Percentiles rank a stretch among this genome's conserved stretches.
Conservation (phyloP, 2,888 invertebrate species). For the Lasiommata megera region DNA sequence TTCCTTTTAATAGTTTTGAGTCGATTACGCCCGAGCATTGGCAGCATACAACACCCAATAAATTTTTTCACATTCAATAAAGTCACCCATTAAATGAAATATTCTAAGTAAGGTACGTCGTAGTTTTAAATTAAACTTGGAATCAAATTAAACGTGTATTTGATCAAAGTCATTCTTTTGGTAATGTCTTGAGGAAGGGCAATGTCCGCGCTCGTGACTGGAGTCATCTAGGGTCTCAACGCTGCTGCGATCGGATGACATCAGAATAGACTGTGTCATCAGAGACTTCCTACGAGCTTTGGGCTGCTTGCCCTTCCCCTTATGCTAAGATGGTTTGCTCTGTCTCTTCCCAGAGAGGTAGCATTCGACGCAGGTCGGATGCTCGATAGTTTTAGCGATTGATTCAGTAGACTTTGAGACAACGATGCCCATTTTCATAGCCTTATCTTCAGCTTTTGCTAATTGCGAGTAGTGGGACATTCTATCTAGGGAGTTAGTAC, state of each 20-base stretch:
- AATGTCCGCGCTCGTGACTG: conserved; percentile 54
- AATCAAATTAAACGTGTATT: conserved; percentile 79
- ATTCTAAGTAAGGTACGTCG: conserved; percentile 21
- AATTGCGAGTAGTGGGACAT: conserved; percentile 75
- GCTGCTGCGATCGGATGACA: conserved; percentile 72
- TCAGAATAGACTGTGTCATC: conserved; percentile 57
- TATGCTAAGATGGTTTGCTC: conserved; percentile 84
- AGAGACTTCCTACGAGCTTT: conserved; percentile 65
- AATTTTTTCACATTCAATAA: conserved; percentile 15
- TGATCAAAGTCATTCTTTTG: conserved; percentile 71
- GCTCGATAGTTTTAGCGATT: conserved; percentile 81
- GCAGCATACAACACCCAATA: conserved; percentile 4
- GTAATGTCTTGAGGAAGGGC: conserved; percentile 56
- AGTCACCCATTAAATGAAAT: conserved; percentile 18
- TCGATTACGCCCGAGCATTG: conserved; percentile 16
- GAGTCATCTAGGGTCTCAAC: conserved; percentile 67
- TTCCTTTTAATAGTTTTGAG: conserved; percentile 46
- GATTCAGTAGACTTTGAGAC: conserved; percentile 80
- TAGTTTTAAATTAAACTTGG: conserved; percentile 7
- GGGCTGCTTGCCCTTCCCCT: conserved; percentile 85
- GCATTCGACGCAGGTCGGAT: conserved; percentile 88
- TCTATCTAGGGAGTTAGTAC: conserved; percentile 74
- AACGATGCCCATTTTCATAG: conserved; percentile 79
- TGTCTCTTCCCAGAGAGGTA: conserved; percentile 83
- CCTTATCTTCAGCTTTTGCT: conserved; percentile 75